A percentile compares a stretch with the other conserved stretches of the same genome.
phyloP scores from a whole-genome alignment of 2,113 vertebrate species.

The Grantiella picta region DNA sequence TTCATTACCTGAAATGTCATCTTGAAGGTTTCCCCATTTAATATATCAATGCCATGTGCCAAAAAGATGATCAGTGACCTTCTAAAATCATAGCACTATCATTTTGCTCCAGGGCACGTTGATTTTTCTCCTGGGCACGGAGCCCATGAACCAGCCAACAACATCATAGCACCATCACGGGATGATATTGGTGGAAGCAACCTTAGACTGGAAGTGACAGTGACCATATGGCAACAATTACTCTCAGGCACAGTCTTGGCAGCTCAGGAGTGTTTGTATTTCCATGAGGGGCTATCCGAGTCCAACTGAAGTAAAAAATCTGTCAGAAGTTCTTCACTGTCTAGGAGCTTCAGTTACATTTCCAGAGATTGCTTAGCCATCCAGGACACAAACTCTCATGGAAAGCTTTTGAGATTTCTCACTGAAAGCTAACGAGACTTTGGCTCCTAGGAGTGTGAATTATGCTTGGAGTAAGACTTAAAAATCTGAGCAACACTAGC shows the following conservation, averaged over 20 bases:
- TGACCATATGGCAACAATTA: neutral
- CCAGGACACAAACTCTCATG: neutral
- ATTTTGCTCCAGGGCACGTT: neutral
- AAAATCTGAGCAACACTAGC: neutral
- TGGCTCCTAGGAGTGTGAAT: neutral
- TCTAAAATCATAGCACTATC: neutral
- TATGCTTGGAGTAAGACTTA: neutral
- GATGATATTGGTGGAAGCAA: neutral
- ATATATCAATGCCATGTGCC: constrained; percentile 42
- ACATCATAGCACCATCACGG: neutral
- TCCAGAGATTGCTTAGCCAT: neutral
- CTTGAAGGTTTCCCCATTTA: neutral
- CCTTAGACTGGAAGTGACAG: neutral
- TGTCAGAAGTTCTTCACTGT: neutral
- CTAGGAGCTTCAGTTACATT: neutral
- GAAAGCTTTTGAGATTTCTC: neutral
- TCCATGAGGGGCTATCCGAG: neutral
- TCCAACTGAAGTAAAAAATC: neutral
- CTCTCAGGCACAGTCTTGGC: neutral
- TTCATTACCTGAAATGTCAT: constrained; percentile 22
- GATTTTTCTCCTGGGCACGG: neutral
- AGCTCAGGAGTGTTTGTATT: neutral
- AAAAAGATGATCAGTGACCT: constrained; percentile 25
- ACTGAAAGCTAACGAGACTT: neutral
- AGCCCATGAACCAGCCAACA: neutral